These are phyloP conservation scores for Drosophila flavopinicola DNA, from an alignment of 2,888 invertebrate genomes.

Conservation along the genomic window DNA sequence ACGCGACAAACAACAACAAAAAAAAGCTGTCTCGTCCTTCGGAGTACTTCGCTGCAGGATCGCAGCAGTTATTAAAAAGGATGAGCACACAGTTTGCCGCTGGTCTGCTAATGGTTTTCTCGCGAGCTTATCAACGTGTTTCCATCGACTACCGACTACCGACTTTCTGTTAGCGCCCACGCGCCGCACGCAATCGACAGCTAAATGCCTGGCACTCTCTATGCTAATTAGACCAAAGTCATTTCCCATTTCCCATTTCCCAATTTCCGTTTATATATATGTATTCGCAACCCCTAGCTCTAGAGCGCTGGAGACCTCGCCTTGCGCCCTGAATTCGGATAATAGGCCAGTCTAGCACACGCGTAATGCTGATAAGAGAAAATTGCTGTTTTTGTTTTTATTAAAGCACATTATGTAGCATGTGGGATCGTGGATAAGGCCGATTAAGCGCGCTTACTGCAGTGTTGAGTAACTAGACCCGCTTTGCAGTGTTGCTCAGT, in stretches of 20 bases:
- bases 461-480: conserved; percentile 9
- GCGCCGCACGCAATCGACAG: conserved; percentile 50
- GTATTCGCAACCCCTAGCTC: conserved; percentile 2
- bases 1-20: conserved; percentile 56
- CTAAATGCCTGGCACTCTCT: conserved; percentile 29
- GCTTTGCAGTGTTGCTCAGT: neutral
- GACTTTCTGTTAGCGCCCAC: conserved; percentile 43
- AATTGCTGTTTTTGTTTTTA: neutral
- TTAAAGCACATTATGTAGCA: conserved; percentile 15
- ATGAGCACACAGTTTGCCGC: conserved; percentile 9
- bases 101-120: conserved; percentile 66
- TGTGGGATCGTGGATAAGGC: conserved; percentile 24
- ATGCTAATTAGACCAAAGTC: conserved; percentile 51
- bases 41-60: conserved; percentile 69
- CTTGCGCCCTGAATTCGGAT: conserved; percentile 52
- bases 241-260: conserved; percentile 14
- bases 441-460: neutral
- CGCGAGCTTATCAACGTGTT: conserved; percentile 64
- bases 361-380: conserved; percentile 21
- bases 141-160: conserved; percentile 41
- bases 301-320: neutral
- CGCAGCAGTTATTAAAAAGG: conserved; percentile 63
- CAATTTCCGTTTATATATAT: too few relatives aligned
- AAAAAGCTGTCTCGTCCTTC: conserved; percentile 42
- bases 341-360: conserved; percentile 32